A percentile compares a stretch with the other conserved stretches of the same genome.
Evolutionary conservation across 2,113 vertebrate species (phyloP).

Genomic region (Eclectus roratus): DNA sequence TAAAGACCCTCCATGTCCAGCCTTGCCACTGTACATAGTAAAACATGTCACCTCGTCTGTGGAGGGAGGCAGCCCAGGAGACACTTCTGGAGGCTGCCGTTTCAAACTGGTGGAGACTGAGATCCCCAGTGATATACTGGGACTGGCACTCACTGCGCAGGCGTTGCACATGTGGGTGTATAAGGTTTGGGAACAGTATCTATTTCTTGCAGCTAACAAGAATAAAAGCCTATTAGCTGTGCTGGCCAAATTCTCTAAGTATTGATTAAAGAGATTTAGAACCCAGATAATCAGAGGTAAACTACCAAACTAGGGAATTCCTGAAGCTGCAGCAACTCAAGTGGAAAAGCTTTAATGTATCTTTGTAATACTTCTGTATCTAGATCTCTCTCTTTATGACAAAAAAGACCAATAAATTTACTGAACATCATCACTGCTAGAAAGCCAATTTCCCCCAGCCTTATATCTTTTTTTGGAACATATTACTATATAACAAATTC

Average conservation of each 20-base stretch:
- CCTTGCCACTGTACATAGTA: neutral
- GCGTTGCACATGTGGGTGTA: accelerated
- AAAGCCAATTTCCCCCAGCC: neutral
- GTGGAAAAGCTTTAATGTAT: neutral
- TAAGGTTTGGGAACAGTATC: neutral
- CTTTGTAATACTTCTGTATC: neutral
- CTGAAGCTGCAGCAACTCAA: neutral
- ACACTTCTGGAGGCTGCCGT: neutral
- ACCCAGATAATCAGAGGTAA: neutral
- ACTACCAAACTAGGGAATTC: neutral
- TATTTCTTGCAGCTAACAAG: neutral
- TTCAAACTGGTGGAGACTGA: neutral
- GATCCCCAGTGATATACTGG: neutral
- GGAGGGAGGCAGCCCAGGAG: neutral
- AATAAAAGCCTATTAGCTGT: neutral
- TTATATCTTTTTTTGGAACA: neutral
- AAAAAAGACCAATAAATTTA: neutral
- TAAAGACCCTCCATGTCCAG: accelerated
- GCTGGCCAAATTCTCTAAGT: neutral
- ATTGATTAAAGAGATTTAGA: neutral
- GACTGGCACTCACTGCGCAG: accelerated
- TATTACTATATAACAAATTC: neutral
- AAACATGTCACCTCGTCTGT: accelerated
- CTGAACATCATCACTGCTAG: neutral
- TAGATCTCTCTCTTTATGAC: neutral